Percentiles rank a stretch among this genome's conserved stretches.
Conservation (phyloP, 1,140 invertebrate species). For the Dryas iulia region DNA sequence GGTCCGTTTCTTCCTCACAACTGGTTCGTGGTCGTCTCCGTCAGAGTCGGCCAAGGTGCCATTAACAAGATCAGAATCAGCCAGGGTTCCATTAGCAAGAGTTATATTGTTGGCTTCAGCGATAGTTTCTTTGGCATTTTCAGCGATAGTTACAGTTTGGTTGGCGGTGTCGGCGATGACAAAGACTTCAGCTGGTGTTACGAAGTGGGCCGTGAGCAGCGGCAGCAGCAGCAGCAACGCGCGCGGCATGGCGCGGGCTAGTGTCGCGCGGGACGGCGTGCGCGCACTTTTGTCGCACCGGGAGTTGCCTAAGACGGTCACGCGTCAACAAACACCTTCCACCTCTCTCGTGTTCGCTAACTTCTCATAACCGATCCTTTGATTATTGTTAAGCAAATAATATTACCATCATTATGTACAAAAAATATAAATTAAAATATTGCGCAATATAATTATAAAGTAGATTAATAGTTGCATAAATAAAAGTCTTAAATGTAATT, state of each 20-base stretch:
- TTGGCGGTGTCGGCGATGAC: slow-evolving; percentile 41
- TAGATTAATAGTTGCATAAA: background rate
- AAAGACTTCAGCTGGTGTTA: slow-evolving; percentile 37
- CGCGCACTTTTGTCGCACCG: slow-evolving; percentile 59
- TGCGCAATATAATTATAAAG: background rate
- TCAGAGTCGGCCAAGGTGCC: slow-evolving; percentile 38
- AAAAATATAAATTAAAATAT: background rate
- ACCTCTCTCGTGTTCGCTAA: slow-evolving; percentile 20
- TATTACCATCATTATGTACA: background rate
- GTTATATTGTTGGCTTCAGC: slow-evolving; percentile 32
- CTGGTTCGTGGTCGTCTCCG: slow-evolving; percentile 48
- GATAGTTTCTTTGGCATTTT: slow-evolving; percentile 37
- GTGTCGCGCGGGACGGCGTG: slow-evolving; percentile 57
- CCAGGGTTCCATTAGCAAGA: slow-evolving; percentile 32
- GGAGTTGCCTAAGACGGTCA: slow-evolving; percentile 58
- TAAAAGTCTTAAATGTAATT: background rate
- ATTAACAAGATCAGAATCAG: slow-evolving; percentile 32
- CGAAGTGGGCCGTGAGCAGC: slow-evolving; percentile 35
- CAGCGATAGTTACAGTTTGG: slow-evolving; percentile 32
- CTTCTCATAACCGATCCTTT: slow-evolving; percentile 22
- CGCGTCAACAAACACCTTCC: slow-evolving; percentile 38
- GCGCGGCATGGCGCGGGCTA: slow-evolving; percentile 67
- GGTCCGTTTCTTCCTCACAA: slow-evolving; percentile 74
- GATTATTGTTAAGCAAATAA: slow-evolving; percentile 11
- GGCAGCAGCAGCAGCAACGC: slow-evolving; percentile 47